These are phyloP conservation scores for Ernsta delagoae DNA, from an alignment of 2,888 invertebrate genomes.

Conservation along the genomic window DNA sequence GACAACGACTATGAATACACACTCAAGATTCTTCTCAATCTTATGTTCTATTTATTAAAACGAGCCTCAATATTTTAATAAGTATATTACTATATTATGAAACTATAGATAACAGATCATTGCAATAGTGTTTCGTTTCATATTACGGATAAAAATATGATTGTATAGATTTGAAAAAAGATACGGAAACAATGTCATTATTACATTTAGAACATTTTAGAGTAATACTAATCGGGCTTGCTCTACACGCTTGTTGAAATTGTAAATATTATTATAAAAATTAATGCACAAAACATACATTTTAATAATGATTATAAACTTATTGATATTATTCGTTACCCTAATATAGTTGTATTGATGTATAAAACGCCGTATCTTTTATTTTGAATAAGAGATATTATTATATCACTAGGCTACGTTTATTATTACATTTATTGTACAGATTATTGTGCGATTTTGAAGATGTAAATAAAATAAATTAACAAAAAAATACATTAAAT, in stretches of 20 bases:
- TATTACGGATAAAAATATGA: background rate
- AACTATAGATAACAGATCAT: conserved; percentile 8
- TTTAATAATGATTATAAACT: conserved; percentile 57
- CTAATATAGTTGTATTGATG: conserved; percentile 60
- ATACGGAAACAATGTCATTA: conserved; percentile 13
- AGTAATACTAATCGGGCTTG: conserved; percentile 60
- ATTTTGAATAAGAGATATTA: conserved; percentile 71
- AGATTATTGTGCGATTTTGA: conserved; percentile 72
- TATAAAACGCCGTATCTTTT: conserved; percentile 73
- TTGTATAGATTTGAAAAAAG: conserved; percentile 10
- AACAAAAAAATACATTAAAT: conserved; percentile 59
- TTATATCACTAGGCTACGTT: conserved; percentile 62
- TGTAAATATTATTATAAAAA: conserved; percentile 69
- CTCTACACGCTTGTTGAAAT: conserved; percentile 74
- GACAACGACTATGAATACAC: too few relatives aligned
- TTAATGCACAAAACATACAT: conserved; percentile 69
- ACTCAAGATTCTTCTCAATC: too few relatives aligned
- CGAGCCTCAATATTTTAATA: too few relatives aligned
- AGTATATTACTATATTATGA: too few relatives aligned
- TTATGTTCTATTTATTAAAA: too few relatives aligned
- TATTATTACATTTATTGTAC: conserved; percentile 68
- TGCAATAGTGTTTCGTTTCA: conserved; percentile 17
- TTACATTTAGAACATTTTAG: conserved; percentile 33
- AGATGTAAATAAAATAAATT: conserved; percentile 65
- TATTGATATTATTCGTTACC: conserved; percentile 61